A percentile compares a stretch with the other conserved stretches of the same genome.
phyloP scores from a whole-genome alignment of 2,113 vertebrate species.

The Anthoscopus minutus region DNA sequence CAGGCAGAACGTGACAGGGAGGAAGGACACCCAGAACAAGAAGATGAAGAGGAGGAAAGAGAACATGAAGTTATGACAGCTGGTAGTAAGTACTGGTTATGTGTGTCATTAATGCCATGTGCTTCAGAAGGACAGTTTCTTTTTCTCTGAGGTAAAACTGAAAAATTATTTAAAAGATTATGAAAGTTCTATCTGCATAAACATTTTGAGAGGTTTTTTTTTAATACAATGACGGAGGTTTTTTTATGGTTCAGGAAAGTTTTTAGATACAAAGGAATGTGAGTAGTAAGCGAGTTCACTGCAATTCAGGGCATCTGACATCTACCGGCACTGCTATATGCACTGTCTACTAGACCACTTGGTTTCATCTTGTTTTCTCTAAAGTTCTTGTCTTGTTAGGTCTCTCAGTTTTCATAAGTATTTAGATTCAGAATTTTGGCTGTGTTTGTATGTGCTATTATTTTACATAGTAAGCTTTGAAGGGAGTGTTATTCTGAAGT shows the following conservation, averaged over 20 bases:
- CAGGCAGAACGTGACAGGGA: constrained; percentile 88
- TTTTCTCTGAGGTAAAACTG: not conserved
- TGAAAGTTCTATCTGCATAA: not conserved
- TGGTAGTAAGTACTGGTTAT: constrained; percentile 83
- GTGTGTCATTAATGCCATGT: not conserved
- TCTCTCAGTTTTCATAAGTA: not conserved
- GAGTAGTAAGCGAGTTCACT: not conserved
- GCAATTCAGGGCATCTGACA: not conserved
- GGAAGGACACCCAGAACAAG: constrained; percentile 88
- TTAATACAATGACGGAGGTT: not conserved
- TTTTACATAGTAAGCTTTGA: not conserved
- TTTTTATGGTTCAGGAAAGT: not conserved
- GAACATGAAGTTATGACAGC: constrained; percentile 98
- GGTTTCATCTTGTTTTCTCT: not conserved
- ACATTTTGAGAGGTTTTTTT: not conserved
- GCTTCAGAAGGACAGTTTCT: not conserved
- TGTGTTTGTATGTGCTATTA: not conserved
- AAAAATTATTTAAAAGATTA: not conserved
- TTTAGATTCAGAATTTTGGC: not conserved
- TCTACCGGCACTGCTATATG: accelerated
- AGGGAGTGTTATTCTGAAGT: not conserved
- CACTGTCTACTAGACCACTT: not conserved
- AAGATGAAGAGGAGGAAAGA: constrained; percentile 91
- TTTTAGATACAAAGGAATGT: not conserved
- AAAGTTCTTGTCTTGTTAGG: not conserved